Evolutionary conservation across 1,140 invertebrate species (phyloP), one percentile per base, ranked within the genome.

Genomic region (Zeugodacus cucurbitae): DNA sequence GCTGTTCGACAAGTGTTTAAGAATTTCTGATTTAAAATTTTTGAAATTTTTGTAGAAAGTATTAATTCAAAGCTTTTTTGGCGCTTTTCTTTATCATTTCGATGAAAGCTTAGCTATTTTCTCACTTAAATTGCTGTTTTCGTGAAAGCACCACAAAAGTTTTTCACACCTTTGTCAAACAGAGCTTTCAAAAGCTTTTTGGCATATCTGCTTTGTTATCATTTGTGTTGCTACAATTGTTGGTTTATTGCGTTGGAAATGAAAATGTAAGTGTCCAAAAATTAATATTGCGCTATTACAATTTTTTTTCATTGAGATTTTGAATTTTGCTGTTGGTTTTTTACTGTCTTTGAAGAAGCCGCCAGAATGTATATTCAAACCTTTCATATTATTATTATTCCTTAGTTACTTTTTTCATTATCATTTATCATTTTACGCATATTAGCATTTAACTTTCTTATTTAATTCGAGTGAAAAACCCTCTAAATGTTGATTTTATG

Each of bases 171-270:
- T n/a, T 44, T 22, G 41, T 26, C 74, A 44, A 82, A 54, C 74
- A 48, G 48, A 32, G 41, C n/a, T 59, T 54, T 86, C 54, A 29
- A 41, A 48, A 41, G 22, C 22, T 82, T 82, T 29, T 4, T 37
- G 41, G 34, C 34, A 26, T 34, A 20, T n/a, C 22, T 11, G 34
- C 22, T 41, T 48, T 82, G 22, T 82, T 48, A 58, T 87, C 32
- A 41, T 74, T 87, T n/a, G 34, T 70, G 78, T 59, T 87, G 64
- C 64, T 89, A 67, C 78, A 10, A 87, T 44, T n/a, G 22, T 34
- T 82, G 41, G 41, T 82, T 82, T 82, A 82, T 82, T 82, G 74
- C 41, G 41, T 82, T 82, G 48, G 10, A 82, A 82, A 82, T 82
- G 74, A 48, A 29, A 26, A 29, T 48, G 41, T 34, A 82, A 82